Conservation (phyloP, 2,113 vertebrate genomes). For the Hystrix cristata region DNA sequence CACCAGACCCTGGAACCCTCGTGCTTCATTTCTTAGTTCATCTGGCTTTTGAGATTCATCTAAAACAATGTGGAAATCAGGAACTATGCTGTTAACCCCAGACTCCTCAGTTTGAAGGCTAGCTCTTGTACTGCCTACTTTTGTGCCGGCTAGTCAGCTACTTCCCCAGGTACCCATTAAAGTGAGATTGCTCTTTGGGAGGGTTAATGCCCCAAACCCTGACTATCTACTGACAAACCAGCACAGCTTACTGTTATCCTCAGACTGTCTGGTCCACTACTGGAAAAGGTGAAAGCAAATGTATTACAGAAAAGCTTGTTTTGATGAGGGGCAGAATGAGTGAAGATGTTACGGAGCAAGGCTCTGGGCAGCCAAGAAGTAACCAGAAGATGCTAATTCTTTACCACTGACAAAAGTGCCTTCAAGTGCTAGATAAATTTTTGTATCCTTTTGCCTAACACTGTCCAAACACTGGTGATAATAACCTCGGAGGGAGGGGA, state of each 20-base stretch:
- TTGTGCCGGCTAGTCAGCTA: not conserved
- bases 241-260: slow-evolving; percentile 9
- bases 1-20: slow-evolving; percentile 63
- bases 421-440: slow-evolving; percentile 56
- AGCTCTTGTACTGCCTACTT: not conserved
- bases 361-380: not conserved
- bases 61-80: slow-evolving; percentile 61
- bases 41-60: slow-evolving; percentile 63
- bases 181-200: slow-evolving; percentile 30
- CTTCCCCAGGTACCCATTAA: not conserved
- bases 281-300: slow-evolving; percentile 46
- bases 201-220: not conserved
- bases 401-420: slow-evolving; percentile 48
- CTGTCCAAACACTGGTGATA: slow-evolving; percentile 43
- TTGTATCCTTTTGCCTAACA: slow-evolving; percentile 66
- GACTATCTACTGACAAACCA: slow-evolving; percentile 38
- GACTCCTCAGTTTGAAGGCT: slow-evolving; percentile 54
- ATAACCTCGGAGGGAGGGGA: slow-evolving; percentile 30
- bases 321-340: not conserved
- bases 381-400: slow-evolving; percentile 57
- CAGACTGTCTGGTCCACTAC: not conserved
- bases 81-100: slow-evolving; percentile 56
- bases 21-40: slow-evolving; percentile 69
- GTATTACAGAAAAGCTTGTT: slow-evolving; percentile 36
- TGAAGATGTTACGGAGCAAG: not conserved